Base-by-base conservation (phyloP, 2,888 invertebrate species). In the Gastracanthus pulcherrimus region DNA sequence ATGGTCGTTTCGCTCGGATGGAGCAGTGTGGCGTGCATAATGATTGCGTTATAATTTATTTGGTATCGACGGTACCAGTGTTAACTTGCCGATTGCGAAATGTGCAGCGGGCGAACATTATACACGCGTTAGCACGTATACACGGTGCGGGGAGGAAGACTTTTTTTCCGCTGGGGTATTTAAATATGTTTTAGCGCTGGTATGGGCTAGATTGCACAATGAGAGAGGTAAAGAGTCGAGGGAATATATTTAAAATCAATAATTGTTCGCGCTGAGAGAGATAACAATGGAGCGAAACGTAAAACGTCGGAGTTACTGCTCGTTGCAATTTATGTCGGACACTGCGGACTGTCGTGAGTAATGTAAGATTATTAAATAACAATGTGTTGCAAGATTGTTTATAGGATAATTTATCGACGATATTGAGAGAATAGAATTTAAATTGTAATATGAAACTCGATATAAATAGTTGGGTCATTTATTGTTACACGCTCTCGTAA, bases 231-330 rank as follows among this genome's bases (percentile, higher is more conserved):
- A n/a, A 19, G 11, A 3, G n/a, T 41, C 29, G 71, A 71, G 16
- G n/a, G n/a, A n/a, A n/a, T n/a, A n/a, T n/a, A n/a, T n/a, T n/a
- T n/a, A n/a, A n/a, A n/a, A 38, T 71, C 71, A 38, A 71, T 71
- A 71, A 71, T 58, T 71, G 71, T 36, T 55, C n/a, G n/a, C 26
- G 58, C 29, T 38, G 36, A n/a, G n/a, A 58, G 38, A 58, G 71
- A 58, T 36, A 71, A 71, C 71, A 71, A 71, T 71, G 71, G 38
- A n/a, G 19, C 26, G 71, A 19, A 48, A 69, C 58, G 23, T 51
- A 58, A 38, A 58, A 29, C 58, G 26, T 58, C 29, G 58, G 58
- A 55, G 34, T 70, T 70, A 51, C 48, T 29, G 48, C 45, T 67
- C 45, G n/a, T 5, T 13, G 45, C 45, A 45, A 45, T 45, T 45